Evolutionary conservation across 2,797 vertebrate genomes (phyloP).

Genomic region (Karalla daura): DNA sequence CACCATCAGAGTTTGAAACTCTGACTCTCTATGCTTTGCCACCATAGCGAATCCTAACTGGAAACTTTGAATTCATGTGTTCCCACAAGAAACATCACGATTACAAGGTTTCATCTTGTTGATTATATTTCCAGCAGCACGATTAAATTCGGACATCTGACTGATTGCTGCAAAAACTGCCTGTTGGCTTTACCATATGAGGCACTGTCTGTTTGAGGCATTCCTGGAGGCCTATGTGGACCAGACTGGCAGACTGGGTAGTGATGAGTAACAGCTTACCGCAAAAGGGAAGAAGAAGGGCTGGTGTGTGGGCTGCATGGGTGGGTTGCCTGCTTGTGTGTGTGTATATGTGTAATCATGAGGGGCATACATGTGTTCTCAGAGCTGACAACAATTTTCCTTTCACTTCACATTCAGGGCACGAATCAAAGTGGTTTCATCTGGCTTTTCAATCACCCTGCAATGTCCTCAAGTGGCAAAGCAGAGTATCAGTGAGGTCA

Average conservation of each 20-base stretch:
- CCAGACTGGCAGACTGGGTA: conserved; percentile 72
- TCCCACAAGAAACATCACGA: no score
- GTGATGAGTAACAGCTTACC: conserved; percentile 75
- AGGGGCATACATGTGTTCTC: conserved; percentile 20
- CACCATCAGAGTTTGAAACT: not conserved
- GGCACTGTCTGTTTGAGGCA: conserved; percentile 67
- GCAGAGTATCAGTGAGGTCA: conserved; percentile 78
- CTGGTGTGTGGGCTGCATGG: conserved; percentile 48
- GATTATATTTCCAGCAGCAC: not conserved
- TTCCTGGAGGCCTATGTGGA: conserved; percentile 79
- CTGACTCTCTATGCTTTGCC: conserved; percentile 7
- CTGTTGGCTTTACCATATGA: conserved; percentile 52
- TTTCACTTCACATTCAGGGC: conserved; percentile 7
- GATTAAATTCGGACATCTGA: conserved; percentile 12
- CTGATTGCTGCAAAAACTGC: conserved; percentile 17
- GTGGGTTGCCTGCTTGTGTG: conserved; percentile 9
- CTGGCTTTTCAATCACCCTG: not conserved
- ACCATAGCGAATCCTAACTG: conserved; percentile 39
- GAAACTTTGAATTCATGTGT: no score
- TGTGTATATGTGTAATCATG: conserved; percentile 33
- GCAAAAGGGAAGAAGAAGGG: conserved; percentile 44
- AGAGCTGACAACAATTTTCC: conserved; percentile 11
- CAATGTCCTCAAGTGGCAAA: conserved; percentile 12
- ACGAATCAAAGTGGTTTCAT: conserved; percentile 10
- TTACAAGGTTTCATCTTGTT: not conserved